Evolutionary conservation across 2,888 invertebrate species (phyloP), one percentile per base, ranked within the genome.

Genomic region (Ariolimax columbianus): DNA sequence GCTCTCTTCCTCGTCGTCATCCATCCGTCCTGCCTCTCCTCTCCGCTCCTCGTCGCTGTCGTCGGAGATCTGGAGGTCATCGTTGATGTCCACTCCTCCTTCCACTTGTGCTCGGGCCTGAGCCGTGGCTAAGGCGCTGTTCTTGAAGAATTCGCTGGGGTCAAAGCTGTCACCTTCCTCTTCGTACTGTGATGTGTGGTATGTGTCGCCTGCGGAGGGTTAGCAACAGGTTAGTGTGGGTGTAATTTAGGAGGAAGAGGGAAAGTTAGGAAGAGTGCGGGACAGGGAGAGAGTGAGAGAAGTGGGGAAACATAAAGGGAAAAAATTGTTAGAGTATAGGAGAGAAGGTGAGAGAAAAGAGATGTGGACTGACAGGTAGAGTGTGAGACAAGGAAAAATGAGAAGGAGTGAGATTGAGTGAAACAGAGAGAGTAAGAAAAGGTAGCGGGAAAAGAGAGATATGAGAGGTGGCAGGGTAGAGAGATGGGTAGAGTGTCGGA

Each of bases 21-120:
- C 83, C 59, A 33, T 68, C 59, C 36, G 97, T 89, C 97, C 97
- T 59, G 96, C 97, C 68, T 97, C 97, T 86, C 96, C 96, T 89
- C 96, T 96, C n/a, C 87, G 86, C 43, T 89, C 88, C 97, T 84
- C 84, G 23, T 84, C 84, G 26, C 75, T 75, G 66, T 84, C 97
- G 89, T 97, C 97, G 51, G 97, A 97, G 59, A 97, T 96, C 43
- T 96, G 96, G 84, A 97, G 94, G 94, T 97, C 97, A 86, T 96
- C 96, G 89, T 96, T 96, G 82, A 97, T 96, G 90, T 96, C 96
- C 14, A 86, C 82, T 3, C 89, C 88, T 14, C 88, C 87, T 40
- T 88, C 87, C 40, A 86, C 89, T 78, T 90, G 88, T 1, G 87
- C 88, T 30, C 88, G 88, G 14, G 89, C 90, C 9, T 89, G 91